Conservation (phyloP, 2,113 vertebrate species). For the Cyphomyrus discorhynchus region DNA sequence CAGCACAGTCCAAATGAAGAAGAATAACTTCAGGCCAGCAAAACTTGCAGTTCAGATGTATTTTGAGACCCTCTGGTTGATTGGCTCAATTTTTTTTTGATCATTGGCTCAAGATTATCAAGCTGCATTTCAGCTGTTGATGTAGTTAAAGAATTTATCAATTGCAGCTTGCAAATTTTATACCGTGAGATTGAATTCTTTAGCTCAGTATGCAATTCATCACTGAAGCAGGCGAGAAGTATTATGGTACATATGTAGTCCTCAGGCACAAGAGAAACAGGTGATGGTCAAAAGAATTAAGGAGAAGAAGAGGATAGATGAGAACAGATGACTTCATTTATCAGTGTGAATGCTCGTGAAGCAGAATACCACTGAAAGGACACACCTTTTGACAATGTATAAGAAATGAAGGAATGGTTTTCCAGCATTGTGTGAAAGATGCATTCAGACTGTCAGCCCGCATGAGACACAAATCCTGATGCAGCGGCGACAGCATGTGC, state of each 20-base stretch:
- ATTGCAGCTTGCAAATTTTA: not conserved
- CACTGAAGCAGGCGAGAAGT: not conserved
- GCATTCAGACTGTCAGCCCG: not conserved
- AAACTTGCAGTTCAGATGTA: not conserved
- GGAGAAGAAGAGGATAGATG: not conserved
- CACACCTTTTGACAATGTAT: not conserved
- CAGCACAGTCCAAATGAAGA: not conserved
- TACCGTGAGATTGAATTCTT: not conserved
- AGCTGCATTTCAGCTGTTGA: not conserved
- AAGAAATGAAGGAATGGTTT: not conserved
- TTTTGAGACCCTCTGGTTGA: not conserved
- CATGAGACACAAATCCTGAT: not conserved
- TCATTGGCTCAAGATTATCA: not conserved
- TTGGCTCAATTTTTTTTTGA: not conserved
- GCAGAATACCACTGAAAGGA: not conserved
- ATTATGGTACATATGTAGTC: not conserved
- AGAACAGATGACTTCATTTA: not conserved
- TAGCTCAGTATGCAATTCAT: not conserved
- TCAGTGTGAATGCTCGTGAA: not conserved
- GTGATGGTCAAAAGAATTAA: not conserved
- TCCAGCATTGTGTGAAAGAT: not conserved
- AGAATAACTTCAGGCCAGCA: not conserved
- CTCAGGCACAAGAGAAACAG: not conserved
- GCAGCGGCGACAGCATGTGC: not conserved
- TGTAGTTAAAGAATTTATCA: not conserved